Percentiles rank a stretch among this genome's conserved stretches.
phyloP scores from a whole-genome alignment of 2,113 vertebrate genomes.

The Hylia prasina region DNA sequence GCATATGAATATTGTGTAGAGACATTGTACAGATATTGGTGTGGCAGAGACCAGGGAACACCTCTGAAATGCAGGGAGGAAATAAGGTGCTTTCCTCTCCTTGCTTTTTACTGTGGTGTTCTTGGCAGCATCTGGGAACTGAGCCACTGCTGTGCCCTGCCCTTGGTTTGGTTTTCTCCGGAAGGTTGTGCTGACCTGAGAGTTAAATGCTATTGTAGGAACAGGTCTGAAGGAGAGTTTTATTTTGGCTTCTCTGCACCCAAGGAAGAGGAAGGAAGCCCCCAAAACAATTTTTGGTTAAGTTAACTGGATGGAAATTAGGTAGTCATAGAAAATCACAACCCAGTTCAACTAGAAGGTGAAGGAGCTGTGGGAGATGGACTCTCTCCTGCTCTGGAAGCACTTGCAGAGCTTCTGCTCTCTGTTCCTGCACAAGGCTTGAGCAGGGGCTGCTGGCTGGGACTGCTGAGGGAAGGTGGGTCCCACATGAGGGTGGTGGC shows the following conservation, averaged over 20 bases:
- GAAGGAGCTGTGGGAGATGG: neutral
- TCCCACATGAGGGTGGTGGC: neutral
- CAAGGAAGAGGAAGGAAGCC: neutral
- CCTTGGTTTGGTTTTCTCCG: neutral
- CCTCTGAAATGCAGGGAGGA: neutral
- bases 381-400: neutral
- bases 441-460: neutral
- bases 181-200: neutral
- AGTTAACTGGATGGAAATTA: neutral
- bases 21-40: rapidly evolving
- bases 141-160: neutral
- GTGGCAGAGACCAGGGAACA: neutral
- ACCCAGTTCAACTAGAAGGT: neutral
- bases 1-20: rapidly evolving
- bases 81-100: neutral
- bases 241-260: neutral
- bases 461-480: neutral
- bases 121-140: neutral
- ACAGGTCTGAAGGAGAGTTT: neutral
- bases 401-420: neutral
- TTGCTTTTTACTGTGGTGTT: neutral
- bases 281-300: neutral
- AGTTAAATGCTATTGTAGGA: neutral
- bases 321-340: neutral
- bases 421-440: neutral